Evolutionary conservation across 2,888 invertebrate species (phyloP), one percentile per base, ranked within the genome.

Genomic region (Gortyna flavago): DNA sequence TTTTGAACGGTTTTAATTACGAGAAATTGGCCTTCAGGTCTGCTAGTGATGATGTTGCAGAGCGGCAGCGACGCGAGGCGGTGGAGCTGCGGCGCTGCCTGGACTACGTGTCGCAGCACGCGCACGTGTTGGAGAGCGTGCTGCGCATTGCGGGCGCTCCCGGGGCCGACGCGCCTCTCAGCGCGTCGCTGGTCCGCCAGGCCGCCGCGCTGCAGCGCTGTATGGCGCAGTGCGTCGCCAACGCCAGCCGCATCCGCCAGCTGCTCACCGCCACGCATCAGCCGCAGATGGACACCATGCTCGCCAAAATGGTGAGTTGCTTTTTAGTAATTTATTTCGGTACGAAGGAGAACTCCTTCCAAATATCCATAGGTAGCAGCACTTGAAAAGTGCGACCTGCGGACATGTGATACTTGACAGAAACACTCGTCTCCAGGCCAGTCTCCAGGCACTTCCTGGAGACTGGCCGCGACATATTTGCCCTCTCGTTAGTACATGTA

Each of bases 201-300:
- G 97, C 96, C 62, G 94, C 94, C 2, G 93, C 96, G 88, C 94
- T 97, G 92, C 96, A 96, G 92, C 95, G 95, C 91, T 95, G 95
- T 93, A 97, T 97, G 95, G 94, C 95, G 89, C 96, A 96, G 91
- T 96, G 96, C 92, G 95, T 97, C 44, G 93, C 93, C 89, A 96
- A 97, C 93, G 96, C 97, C 16, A 89, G 93, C 75, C 92, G 94
- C 85, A 97, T 97, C 89, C 94, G 96, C 4, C 93, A 93, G 59
- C 93, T 95, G 89, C 93, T 97, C 82, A 91, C 95, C 74, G 94
- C 94, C 86, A 90, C 95, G 66, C 96, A 96, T 87, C 95, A 93
- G 85, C 96, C 96, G 72, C 95, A 96, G 91, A 97, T 97, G 97
- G 97, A 97, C 90, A 90, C 93, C 83, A 91, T 97, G 94, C 95